Base-by-base conservation (phyloP, 2,888 invertebrate genomes). In the Ectemnius continuus region DNA sequence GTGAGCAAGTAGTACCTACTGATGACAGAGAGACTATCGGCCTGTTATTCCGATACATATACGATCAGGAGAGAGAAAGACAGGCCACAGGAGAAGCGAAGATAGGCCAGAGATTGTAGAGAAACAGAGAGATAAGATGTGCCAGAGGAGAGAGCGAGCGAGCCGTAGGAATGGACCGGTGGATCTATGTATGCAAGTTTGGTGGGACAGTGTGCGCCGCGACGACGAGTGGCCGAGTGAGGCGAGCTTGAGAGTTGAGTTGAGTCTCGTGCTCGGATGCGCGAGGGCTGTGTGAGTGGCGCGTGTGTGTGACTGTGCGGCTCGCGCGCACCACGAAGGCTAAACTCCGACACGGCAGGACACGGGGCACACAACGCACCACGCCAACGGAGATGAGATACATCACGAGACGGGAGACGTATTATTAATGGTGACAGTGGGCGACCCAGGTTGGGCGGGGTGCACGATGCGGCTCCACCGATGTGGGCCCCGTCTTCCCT, bases 351-450 rank as follows among this genome's bases (percentile, higher is more conserved):
- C 77, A 67, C 68, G 76, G 76, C 69, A 77, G 76, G 76, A 77
- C 77, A 77, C 68, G 65, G 67, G 75, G 78, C n/a, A 16, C 78
- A 73, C 70, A 78, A 76, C 74, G 60, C 77, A 79, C 80, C 77
- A 79, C 83, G 85, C 81, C 84, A 72, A 76, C 76, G 79, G 84
- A 83, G 88, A 90, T 89, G 89, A 90, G 90, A 91, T 91, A 90
- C 90, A 90, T 90, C 90, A 90, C 88, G 87, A 87, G 87, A 90
- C 89, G 88, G 88, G 89, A 89, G 90, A 90, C 90, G 90, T 90
- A 90, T 91, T 90, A 91, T 91, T 91, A 91, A 91, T 90, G 90
- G 90, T 91, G 90, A 91, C 90, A 91, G 90, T 90, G 90, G 90
- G 90, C 90, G 90, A 90, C 90, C 86, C 88, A 84, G 85, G 88